These are phyloP conservation scores for Capitella teleta DNA, from an alignment of 1,140 invertebrate species.

Conservation along the genomic window DNA sequence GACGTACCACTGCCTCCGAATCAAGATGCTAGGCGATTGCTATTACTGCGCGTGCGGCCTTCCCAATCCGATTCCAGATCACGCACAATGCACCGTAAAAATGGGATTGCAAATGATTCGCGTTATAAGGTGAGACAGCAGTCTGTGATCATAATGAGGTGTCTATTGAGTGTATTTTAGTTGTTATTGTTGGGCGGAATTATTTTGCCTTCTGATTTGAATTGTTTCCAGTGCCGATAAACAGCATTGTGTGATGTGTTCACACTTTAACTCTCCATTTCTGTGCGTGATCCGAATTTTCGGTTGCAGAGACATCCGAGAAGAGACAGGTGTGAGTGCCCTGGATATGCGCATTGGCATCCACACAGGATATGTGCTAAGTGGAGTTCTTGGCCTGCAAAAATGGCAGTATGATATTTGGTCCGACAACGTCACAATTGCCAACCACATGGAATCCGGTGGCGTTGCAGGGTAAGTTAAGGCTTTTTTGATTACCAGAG, in stretches of 20 bases:
- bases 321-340: conserved; percentile 75
- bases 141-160: no score
- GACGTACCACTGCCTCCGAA: conserved; percentile 76
- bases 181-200: no score
- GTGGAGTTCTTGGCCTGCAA: conserved; percentile 79
- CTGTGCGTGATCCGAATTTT: no score
- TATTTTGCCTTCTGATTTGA: no score
- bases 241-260: no score
- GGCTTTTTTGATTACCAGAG: background rate
- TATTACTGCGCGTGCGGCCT: conserved; percentile 75
- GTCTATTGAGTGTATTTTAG: no score
- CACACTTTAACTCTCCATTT: no score
- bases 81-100: conserved; percentile 74
- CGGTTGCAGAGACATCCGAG: conserved; percentile 60
- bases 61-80: background rate
- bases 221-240: no score
- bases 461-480: conserved; percentile 64
- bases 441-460: conserved; percentile 90
- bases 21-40: conserved; percentile 85
- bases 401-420: conserved; percentile 97
- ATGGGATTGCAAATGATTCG: conserved; percentile 94
- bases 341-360: conserved; percentile 78
- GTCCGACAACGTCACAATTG: conserved; percentile 89
- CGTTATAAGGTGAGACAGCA: conserved; percentile 62
- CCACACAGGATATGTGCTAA: conserved; percentile 82